Base-by-base conservation (phyloP, 2,797 vertebrate species). In the Agapornis canus region DNA sequence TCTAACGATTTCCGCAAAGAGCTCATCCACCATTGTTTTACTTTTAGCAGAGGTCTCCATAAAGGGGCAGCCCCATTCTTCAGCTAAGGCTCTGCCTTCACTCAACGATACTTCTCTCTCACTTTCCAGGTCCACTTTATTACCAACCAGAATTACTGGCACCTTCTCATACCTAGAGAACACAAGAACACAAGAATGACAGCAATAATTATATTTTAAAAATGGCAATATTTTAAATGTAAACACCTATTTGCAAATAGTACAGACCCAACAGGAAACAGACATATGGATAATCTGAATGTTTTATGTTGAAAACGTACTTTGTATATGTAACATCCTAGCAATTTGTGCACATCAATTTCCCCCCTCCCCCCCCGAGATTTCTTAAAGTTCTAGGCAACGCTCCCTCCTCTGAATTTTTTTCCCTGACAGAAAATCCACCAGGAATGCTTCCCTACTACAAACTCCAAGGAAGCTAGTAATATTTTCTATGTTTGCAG, bases 21-120 rank as follows among this genome's bases (percentile, higher is more conserved):
- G 99, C 98, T 99, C 99, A 92, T 99, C 99, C 97, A 99, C 99
- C 99, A 99, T 99, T 82, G 99, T 99, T 98, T 99, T 99, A 98
- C 99, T 99, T 98, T 99, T 99, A 96, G 99, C 99, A 12, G 99
- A 99, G 13, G 99, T 99, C 98, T 99, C 99, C 98, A 99, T 99
- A 95, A 99, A 99, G 31, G 99, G 99, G 96, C 99, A 99, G 96
- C 99, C 99, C 99, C 99, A 99, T 97, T 99, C 99, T 98, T 99
- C 99, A 4, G 99, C 99, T 93, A 99, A 97, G 31, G 99, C 99
- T 96, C 99, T 98, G 64, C 99, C 99, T 96, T 99, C 99, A 25
- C 96, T 98, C 56, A 99, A 98, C 1, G 99, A 99, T 57, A 99
- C 99, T 97, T 99, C 99, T 95, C 99, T 91, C 97, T 99, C 99